phyloP scores from a whole-genome alignment of 2,888 invertebrate genomes.

The Mactromeris polynyma region DNA sequence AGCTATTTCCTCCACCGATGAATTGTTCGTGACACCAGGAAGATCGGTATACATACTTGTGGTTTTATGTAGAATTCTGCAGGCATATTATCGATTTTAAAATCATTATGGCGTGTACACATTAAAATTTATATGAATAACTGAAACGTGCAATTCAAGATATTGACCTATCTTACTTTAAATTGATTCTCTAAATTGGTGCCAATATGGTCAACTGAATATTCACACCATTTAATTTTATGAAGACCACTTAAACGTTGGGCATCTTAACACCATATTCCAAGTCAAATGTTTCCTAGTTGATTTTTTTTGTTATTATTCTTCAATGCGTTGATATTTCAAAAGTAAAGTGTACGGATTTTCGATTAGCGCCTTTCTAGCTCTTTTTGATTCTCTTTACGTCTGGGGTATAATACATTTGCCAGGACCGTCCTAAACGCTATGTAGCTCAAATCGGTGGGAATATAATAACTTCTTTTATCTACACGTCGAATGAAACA shows the following conservation, averaged over 20 bases:
- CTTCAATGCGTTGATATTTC: constrained; percentile 32
- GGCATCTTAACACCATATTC: neutral
- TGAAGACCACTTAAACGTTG: neutral
- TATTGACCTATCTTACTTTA: no score
- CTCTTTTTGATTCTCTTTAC: constrained; percentile 44
- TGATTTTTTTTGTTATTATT: constrained; percentile 7
- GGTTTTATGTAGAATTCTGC: no score
- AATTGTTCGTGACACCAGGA: no score
- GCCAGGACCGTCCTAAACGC: constrained; percentile 52
- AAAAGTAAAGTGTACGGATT: constrained; percentile 25
- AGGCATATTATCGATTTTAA: no score
- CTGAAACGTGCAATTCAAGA: no score
- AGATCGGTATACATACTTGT: no score
- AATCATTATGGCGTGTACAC: no score
- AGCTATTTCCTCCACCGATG: no score
- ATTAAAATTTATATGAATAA: no score
- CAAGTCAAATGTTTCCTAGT: neutral
- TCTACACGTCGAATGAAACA: constrained; percentile 30
- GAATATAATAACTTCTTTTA: constrained; percentile 50
- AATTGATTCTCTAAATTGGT: no score
- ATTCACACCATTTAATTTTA: no score
- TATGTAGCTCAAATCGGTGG: constrained; percentile 45
- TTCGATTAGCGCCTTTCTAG: neutral
- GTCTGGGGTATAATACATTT: constrained; percentile 54
- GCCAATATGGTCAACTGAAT: no score